Conservation (phyloP, 1,140 invertebrate species). For the Monomorium pharaonis region DNA sequence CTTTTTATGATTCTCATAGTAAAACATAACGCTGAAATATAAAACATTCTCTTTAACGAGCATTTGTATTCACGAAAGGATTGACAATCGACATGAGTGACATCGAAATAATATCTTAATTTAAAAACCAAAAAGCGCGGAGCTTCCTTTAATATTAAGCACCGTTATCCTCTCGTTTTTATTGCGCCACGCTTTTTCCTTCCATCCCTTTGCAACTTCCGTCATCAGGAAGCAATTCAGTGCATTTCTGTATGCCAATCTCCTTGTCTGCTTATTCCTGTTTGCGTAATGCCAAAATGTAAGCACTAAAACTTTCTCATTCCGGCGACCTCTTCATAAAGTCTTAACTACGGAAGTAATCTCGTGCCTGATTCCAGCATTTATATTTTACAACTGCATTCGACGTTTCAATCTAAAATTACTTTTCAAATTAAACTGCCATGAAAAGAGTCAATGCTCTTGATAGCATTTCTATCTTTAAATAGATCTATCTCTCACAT, state of each 20-base stretch:
- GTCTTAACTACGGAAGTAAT: slow-evolving; percentile 49
- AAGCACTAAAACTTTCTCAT: slow-evolving; percentile 48
- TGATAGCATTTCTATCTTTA: background rate
- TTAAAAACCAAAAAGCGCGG: background rate
- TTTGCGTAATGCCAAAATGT: slow-evolving; percentile 45
- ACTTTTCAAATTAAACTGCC: slow-evolving; percentile 6
- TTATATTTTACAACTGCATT: slow-evolving; percentile 31
- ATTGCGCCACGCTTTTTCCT: slow-evolving; percentile 4
- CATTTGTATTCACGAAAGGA: background rate
- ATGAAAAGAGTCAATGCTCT: background rate
- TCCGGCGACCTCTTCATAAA: slow-evolving; percentile 23
- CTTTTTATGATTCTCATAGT: background rate
- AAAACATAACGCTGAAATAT: background rate
- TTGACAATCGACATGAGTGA: slow-evolving; percentile 4
- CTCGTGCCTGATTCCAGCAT: slow-evolving; percentile 15
- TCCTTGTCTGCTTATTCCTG: slow-evolving; percentile 13
- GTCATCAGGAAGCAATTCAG: slow-evolving; percentile 38
- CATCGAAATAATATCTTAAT: background rate
- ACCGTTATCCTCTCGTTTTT: slow-evolving; percentile 10
- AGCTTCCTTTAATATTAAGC: slow-evolving; percentile 9
- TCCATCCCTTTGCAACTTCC: background rate
- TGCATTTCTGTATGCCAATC: slow-evolving; percentile 42
- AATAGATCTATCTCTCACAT: slow-evolving; percentile 3
- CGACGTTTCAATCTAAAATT: slow-evolving; percentile 37
- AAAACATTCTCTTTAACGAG: background rate